These are phyloP conservation scores for Tichodroma muraria DNA, from an alignment of 2,113 vertebrate species.

Conservation along the genomic window DNA sequence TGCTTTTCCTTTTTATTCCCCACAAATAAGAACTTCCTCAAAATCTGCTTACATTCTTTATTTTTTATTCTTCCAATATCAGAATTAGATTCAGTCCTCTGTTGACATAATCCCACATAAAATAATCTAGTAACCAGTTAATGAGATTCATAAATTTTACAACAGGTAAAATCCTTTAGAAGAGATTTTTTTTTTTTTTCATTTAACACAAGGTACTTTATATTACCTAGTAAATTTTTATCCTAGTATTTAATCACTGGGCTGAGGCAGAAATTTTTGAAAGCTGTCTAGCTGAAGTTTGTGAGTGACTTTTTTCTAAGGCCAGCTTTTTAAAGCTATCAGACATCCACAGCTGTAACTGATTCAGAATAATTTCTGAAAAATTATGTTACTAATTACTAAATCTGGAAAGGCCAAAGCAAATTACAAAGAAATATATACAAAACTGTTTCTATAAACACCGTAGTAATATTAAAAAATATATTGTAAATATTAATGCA, in stretches of 20 bases:
- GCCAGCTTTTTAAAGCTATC: not conserved
- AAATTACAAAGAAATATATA: not conserved
- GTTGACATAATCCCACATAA: not conserved
- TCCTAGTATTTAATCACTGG: not conserved
- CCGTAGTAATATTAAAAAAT: not conserved
- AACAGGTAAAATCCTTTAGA: not conserved
- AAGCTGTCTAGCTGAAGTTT: not conserved
- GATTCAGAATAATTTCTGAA: not conserved
- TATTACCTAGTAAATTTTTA: not conserved
- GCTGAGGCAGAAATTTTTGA: not conserved
- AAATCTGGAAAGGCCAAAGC: not conserved
- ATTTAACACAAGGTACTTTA: not conserved
- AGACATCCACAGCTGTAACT: not conserved
- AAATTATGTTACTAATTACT: not conserved
- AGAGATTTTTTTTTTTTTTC: not conserved
- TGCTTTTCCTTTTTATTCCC: not conserved
- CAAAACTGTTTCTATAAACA: not conserved
- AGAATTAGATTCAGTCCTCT: not conserved
- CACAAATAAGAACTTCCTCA: not conserved
- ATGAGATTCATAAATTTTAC: not conserved
- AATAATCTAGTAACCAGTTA: not conserved
- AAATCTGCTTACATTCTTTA: not conserved
- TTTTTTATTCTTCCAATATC: not conserved
- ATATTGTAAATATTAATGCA: not conserved
- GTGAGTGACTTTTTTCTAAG: not conserved